Base-by-base conservation (phyloP, 2,797 vertebrate species). In the Cottoperca gobio region DNA sequence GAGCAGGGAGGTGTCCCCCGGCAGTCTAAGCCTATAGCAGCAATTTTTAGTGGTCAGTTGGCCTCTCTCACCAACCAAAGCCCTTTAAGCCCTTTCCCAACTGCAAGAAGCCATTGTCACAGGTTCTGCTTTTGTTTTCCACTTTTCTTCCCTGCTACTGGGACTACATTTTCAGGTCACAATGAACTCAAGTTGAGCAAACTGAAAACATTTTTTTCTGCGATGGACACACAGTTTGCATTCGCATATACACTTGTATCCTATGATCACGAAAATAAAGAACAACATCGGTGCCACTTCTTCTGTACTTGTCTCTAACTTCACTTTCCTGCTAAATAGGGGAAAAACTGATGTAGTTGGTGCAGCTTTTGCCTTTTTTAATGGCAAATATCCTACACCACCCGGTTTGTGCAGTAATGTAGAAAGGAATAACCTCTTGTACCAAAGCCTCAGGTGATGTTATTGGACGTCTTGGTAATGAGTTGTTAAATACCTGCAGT, bases 401-500 rank as follows among this genome's bases (percentile, higher is more conserved):
- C 3, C 24, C 7, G 5, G 19, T 31, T 48, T 64, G 19, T 28
- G 31, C 42, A 12, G 5, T 4, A 14, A 0, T 12, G 33, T 23
- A 7, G 24, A 40, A 33, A 12, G 26, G 3, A 59, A 26, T 42
- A 24, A 14, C 3, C 6, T 2, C 16, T 4, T 8, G 17, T 9
- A 43, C 9, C 24, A 23, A 58, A 24, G 23, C 10, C 53, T n/a
- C 19, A 40, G 21, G 45, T 73, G 24, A 59, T 42, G n/a, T 42
- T 26, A 3, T 12, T 26, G 42, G 37, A 50, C 37, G 70, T 31
- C 19, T 37, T 40, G 52, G 33, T 39, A 24, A 28, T 28, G 11
- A 17, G 19, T 35, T 33, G 24, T 48, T 43, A 24, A 59, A 11
- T 42, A 60, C 35, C 53, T 50, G 70, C 23, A 19, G 69, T 59